Percentiles rank a stretch among this genome's conserved stretches.
phyloP scores from a whole-genome alignment of 1,140 invertebrate genomes.

The Saccostrea echinata region DNA sequence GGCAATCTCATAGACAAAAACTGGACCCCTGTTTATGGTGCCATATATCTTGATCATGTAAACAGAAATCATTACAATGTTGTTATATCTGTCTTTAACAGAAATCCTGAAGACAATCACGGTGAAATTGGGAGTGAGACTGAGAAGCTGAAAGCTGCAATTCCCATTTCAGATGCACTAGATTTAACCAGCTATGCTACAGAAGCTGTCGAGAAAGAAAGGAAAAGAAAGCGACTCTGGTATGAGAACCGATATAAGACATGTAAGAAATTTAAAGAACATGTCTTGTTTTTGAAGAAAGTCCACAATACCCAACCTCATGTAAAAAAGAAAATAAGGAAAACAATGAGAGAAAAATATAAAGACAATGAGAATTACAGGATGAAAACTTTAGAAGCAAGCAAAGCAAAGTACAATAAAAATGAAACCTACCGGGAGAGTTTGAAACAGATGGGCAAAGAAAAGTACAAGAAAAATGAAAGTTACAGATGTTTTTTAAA shows the following conservation, averaged over 20 bases:
- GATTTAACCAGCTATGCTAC: neutral
- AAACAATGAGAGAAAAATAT: too few relatives aligned
- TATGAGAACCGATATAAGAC: neutral
- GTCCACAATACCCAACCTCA: too few relatives aligned
- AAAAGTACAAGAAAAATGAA: too few relatives aligned
- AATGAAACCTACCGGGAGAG: too few relatives aligned
- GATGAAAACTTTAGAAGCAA: too few relatives aligned
- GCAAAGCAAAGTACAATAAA: neutral
- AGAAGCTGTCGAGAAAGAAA: neutral
- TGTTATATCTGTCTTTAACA: neutral
- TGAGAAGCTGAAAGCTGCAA: neutral
- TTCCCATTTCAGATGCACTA: neutral
- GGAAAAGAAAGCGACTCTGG: neutral
- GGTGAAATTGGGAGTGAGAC: neutral
- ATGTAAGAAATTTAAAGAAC: too few relatives aligned
- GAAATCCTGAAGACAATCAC: neutral
- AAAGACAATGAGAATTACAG: conserved; percentile 15
- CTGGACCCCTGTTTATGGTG: neutral
- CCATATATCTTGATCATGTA: conserved; percentile 1
- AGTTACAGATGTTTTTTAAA: too few relatives aligned
- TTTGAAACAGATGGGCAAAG: too few relatives aligned
- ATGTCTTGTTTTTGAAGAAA: too few relatives aligned
- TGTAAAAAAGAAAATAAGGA: too few relatives aligned
- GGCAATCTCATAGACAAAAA: neutral
- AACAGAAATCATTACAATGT: conserved; percentile 28